Evolutionary conservation across 2,113 vertebrate genomes (phyloP), one percentile per base, ranked within the genome.

Genomic region (Trematocara variabile): DNA sequence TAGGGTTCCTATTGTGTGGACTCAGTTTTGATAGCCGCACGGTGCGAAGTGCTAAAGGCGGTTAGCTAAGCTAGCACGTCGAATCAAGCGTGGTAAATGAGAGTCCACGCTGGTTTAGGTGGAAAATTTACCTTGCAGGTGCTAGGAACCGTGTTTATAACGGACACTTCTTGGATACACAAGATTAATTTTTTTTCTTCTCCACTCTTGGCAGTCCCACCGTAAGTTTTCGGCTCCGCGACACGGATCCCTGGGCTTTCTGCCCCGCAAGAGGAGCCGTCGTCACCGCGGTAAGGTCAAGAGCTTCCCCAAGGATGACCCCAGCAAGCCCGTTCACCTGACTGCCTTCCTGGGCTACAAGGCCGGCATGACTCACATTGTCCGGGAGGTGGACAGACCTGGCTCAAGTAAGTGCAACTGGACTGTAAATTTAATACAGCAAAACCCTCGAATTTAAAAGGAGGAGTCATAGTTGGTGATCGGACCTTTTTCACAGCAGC

Each of bases 291-390:
- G 99, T 18, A 99, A 99, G 92, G 98, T 97, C 78, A 99, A 99
- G 97, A 99, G 99, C 93, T 99, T 99, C 90, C 99, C 99, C 56
- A 98, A 97, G 84, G 99, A 99, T 96, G 98, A 99, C 77, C 68
- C 97, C 5, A 97, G 92, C 94, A 99, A 99, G 88, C 99, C 99
- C 1, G 97, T 99, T 3, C 99, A 99, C 37, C 96, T 99, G 65
- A 99, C 99, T 0, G 98, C 98, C 53, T 99, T 99, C 92, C 93
- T 99, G 78, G 98, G 98, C 10, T 99, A 99, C 96, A 99, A 99
- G 92, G 98, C 98, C 12, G 99, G 98, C 94, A 99, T 99, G 98
- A 99, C 99, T 0, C 98, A 99, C 95, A 98, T 99, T 0, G 99
- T 99, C 7, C 97, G 98, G 1, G 99, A 99, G 87, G 99, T 99